A percentile compares a stretch with the other conserved stretches of the same genome.
These are phyloP conservation scores for Artibeus lituratus DNA, from an alignment of 2,797 vertebrate genomes.

Conservation along the genomic window DNA sequence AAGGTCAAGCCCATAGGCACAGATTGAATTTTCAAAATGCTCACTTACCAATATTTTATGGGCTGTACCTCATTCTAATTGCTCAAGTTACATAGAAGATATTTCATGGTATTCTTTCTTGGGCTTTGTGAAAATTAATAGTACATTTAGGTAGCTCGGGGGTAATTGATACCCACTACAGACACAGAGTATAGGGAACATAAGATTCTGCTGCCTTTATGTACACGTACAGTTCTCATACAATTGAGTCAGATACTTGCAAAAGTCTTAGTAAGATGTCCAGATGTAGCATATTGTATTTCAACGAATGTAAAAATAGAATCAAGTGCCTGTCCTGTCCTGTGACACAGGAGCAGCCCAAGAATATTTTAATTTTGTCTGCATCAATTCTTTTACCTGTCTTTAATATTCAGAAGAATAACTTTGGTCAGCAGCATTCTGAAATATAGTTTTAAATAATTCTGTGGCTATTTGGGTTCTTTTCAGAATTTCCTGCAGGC, in stretches of 20 bases:
- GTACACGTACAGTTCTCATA: neutral
- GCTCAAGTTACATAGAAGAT: slow-evolving; percentile 19
- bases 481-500: neutral
- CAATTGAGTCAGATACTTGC: slow-evolving; percentile 10
- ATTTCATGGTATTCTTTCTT: slow-evolving; percentile 29
- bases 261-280: slow-evolving; percentile 47
- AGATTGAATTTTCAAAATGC: slow-evolving; percentile 58
- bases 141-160: slow-evolving; percentile 17
- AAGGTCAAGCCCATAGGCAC: slow-evolving; percentile 34
- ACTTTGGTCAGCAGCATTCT: neutral
- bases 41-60: slow-evolving; percentile 60
- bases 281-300: neutral
- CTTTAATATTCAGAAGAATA: neutral
- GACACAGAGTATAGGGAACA: neutral
- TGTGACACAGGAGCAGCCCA: neutral
- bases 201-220: slow-evolving; percentile 29
- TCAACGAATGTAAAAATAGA: slow-evolving; percentile 29
- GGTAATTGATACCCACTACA: slow-evolving; percentile 18
- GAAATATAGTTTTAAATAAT: neutral
- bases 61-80: slow-evolving; percentile 54
- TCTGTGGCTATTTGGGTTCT: neutral
- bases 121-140: slow-evolving; percentile 58
- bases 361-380: neutral
- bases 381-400: neutral
- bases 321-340: neutral